phyloP scores from a whole-genome alignment of 2,888 invertebrate genomes.

The Copidosoma aretas region DNA sequence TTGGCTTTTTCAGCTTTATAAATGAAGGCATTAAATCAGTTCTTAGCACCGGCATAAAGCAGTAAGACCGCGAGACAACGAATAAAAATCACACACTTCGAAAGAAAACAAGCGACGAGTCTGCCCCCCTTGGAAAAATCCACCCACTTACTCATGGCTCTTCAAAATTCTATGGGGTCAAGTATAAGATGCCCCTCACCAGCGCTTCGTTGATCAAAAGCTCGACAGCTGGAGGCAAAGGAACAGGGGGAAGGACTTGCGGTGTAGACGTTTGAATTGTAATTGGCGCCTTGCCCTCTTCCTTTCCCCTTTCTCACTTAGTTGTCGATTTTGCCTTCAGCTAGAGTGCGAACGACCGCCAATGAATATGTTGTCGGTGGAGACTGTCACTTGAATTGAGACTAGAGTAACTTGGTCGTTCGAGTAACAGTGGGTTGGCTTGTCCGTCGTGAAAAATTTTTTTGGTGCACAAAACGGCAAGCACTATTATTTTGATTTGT shows the following conservation, averaged over 20 bases:
- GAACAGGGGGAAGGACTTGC: not conserved
- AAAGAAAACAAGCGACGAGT: constrained; percentile 2
- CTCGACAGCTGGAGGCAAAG: not conserved
- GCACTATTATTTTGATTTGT: too few species aligned
- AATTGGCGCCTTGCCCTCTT: not conserved
- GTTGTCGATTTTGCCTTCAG: constrained; percentile 2
- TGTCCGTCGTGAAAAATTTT: too few species aligned
- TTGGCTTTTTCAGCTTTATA: too few species aligned
- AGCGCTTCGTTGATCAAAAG: constrained; percentile 20
- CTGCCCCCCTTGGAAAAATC: constrained; percentile 10
- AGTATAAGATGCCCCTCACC: not conserved
- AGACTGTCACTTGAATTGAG: not conserved
- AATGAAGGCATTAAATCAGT: too few species aligned
- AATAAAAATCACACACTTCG: constrained; percentile 9
- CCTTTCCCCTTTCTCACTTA: too few species aligned
- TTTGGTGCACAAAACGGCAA: too few species aligned
- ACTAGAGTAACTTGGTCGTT: too few species aligned
- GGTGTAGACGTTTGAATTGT: constrained; percentile 3
- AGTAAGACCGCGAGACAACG: constrained; percentile 9
- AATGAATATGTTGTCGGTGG: not conserved
- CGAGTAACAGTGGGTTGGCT: too few species aligned
- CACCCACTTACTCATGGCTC: too few species aligned
- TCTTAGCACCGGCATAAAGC: too few species aligned
- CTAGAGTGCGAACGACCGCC: constrained; percentile 5
- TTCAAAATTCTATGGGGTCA: constrained; percentile 22